Percentiles rank a stretch among this genome's conserved stretches.
These are phyloP conservation scores for Drosophila mayaguana DNA, from an alignment of 2,888 invertebrate species.

Conservation along the genomic window DNA sequence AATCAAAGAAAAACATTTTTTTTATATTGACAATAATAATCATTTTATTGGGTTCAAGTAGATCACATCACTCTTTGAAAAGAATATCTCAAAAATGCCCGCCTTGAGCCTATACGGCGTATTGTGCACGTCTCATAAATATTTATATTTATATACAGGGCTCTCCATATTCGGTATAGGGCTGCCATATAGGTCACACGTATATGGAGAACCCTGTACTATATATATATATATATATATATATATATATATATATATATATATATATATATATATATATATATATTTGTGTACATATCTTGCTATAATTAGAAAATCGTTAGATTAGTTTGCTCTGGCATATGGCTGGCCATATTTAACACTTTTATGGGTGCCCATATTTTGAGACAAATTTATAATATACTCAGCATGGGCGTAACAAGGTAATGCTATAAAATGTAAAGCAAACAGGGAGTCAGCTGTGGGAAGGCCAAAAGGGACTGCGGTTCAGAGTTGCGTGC, in stretches of 20 bases:
- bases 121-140: no score
- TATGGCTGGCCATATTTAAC: conserved; percentile 2
- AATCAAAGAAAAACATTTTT: no score
- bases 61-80: no score
- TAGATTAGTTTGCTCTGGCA: background rate
- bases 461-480: conserved; percentile 15
- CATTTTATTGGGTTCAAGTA: no score
- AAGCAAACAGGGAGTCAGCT: conserved; percentile 59
- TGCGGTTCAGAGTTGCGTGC: conserved; percentile 16
- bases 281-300: background rate
- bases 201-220: no score
- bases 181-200: no score
- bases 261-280: background rate
- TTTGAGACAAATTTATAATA: conserved; percentile 6
- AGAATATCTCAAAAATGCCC: no score
- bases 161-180: no score
- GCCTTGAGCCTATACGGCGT: no score
- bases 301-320: background rate
- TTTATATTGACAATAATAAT: no score
- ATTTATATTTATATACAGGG: no score
- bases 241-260: background rate
- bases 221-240: no score
- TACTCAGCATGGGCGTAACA: conserved; percentile 3
- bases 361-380: conserved; percentile 1
- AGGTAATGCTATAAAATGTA: conserved; percentile 60